These are phyloP conservation scores for Lasius fuliginosus DNA, from an alignment of 2,888 invertebrate genomes.

Conservation along the genomic window DNA sequence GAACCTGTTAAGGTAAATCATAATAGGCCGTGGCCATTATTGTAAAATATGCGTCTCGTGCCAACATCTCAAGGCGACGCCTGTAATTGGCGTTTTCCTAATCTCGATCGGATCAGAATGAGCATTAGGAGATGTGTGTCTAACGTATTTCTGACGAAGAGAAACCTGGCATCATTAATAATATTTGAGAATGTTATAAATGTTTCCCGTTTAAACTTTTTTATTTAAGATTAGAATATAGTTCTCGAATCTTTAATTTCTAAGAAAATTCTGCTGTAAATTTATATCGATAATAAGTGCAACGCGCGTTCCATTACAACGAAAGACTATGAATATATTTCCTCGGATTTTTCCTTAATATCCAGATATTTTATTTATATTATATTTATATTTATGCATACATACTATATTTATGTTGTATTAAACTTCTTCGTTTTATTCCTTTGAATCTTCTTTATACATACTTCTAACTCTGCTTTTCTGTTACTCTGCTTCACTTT, in stretches of 20 bases:
- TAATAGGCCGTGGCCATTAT: conserved; percentile 5
- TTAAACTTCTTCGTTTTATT: not conserved
- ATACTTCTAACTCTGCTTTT: not conserved
- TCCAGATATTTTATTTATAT: not conserved
- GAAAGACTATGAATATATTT: not conserved
- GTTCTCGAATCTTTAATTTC: not conserved
- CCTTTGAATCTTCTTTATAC: not conserved
- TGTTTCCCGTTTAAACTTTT: not conserved
- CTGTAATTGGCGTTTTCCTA: conserved; percentile 31
- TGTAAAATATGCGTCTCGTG: conserved; percentile 24
- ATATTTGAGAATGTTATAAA: not conserved
- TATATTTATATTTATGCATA: not conserved
- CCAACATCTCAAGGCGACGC: conserved; percentile 19
- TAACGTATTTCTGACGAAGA: not conserved
- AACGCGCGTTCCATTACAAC: not conserved
- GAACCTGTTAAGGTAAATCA: conserved; percentile 90
- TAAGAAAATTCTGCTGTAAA: not conserved
- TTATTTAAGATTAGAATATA: not conserved
- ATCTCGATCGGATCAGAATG: conserved; percentile 11
- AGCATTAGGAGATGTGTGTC: not conserved
- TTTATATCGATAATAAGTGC: not conserved
- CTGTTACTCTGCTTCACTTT: not conserved
- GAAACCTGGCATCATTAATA: not conserved
- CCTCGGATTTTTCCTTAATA: not conserved
- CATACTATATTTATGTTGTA: not conserved